Evolutionary conservation across 2,888 invertebrate genomes (phyloP).

Genomic region (Caenorhabditis angaria): DNA sequence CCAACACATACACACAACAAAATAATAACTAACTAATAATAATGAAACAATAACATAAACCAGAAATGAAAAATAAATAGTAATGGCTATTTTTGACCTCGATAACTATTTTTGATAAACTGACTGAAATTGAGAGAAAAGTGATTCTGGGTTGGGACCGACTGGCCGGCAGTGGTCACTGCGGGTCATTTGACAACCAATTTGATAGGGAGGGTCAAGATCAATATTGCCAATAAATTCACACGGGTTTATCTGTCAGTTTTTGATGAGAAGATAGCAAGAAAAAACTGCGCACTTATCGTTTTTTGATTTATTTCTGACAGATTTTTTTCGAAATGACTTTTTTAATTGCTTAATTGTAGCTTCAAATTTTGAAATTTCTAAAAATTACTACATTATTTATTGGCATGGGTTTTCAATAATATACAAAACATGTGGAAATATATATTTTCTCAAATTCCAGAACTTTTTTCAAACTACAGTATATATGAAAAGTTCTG

Average conservation of each 20-base stretch:
- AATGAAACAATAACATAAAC: slow-evolving; percentile 4
- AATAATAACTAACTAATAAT: neutral
- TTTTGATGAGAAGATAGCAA: slow-evolving; percentile 4
- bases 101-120: neutral
- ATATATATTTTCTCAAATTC: neutral
- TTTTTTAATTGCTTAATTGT: neutral
- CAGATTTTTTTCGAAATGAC: too few species aligned
- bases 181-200: slow-evolving; percentile 1
- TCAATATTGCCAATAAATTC: neutral
- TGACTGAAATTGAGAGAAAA: neutral
- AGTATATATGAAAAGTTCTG: neutral
- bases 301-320: neutral
- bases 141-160: neutral
- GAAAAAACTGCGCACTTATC: neutral
- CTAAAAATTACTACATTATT: neutral
- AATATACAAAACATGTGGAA: neutral
- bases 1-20: neutral
- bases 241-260: slow-evolving; percentile 4
- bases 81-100: neutral
- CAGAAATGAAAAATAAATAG: neutral
- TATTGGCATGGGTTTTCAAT: neutral
- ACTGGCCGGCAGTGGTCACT: neutral
- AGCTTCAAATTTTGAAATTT: neutral
- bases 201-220: slow-evolving; percentile 4
- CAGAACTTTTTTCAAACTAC: slow-evolving; percentile 4